Evolutionary conservation across 2,888 invertebrate species (phyloP), one percentile per base, ranked within the genome.

Genomic region (Idaea aversata): DNA sequence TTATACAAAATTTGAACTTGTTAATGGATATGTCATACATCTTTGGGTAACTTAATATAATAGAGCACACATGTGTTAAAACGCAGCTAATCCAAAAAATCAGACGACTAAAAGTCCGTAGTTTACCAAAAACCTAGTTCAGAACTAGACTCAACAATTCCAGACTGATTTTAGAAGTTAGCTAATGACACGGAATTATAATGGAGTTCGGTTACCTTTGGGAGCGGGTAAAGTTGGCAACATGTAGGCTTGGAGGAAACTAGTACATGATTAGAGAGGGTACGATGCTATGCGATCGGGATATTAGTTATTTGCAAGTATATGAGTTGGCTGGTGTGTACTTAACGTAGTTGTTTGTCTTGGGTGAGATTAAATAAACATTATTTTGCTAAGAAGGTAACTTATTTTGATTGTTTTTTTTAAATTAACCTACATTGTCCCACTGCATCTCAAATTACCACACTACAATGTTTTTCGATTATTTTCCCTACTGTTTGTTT

Each of bases 161-260:
- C 13, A 65, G 67, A 78, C 77, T 80, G 77, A 81, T 82, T 82
- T 74, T 64, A 67, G 64, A 82, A 83, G 76, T 81, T 80, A 61
- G 67, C 75, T 82, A 84, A 84, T 83, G 82, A 84, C 77, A 75
- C 73, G 66, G 74, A 84, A 84, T 84, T 83, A 82, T 84, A 82
- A 83, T 77, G 75, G 76, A 83, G 79, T 81, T 80, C 72, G 67
- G 75, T 73, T 80, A 79, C 82, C 83, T 76, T 71, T 61, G 75
- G 78, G 75, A 71, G 72, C n/a, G 70, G 63, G 64, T 16, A 60
- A 75, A 80, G 79, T 81, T 80, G 70, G 47, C 47, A 57, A 66
- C 70, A 71, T 73, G 74, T 75, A 76, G 70, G 38, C 64, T 59
- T 57, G 60, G 62, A 59, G 47, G 47, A 47, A 34, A 13, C 58